Base-by-base conservation (phyloP, 2,797 vertebrate genomes). In the Artibeus lituratus region DNA sequence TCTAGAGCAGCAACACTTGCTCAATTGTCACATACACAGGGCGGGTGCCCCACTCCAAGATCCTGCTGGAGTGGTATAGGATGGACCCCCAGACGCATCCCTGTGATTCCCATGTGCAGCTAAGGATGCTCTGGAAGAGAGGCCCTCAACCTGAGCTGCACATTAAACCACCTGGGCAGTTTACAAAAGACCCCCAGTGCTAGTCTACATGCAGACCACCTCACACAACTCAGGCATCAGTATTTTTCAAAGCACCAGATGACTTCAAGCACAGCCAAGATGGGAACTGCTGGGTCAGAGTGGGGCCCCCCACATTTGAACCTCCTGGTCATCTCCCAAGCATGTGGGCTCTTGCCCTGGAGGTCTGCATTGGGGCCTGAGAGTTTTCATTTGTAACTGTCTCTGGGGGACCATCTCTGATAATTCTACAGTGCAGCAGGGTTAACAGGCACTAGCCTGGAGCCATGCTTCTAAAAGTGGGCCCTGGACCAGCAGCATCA, bases 31-130 rank as follows among this genome's bases (percentile, higher is more conserved):
- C 10, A 7, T 1, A 5, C 16, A 4, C 32, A 44, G 55, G 21
- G 70, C 0, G 1, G 47, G 19, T 26, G 3, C 21, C 53, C 32
- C 32, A 0, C 10, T 35, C 44, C 0, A 4, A 32, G 76, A 22
- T n/a, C 65, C 78, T n/a, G 37, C 24, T 72, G 35, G 24, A 32
- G 55, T 7, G 22, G 22, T 7, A 18, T 19, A 15, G n/a, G 49
- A 26, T 1, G 35, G 39, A 84, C 21, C 22, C 44, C 81, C 90
- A 92, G n/a, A 39, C 3, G 19, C 2, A 0, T 55, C 47, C 16
- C 7, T 1, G 22, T 0, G 32, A 32, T 10, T 72, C 77, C 2
- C 0, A 24, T 0, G 0, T n/a, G 51, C 35, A 49, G 76, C 39
- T 10, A 29, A 53, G 35, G 49, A 19, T 73, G 22, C 35, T 53